These are phyloP conservation scores for Chrysodeixis includens DNA, from an alignment of 2,888 invertebrate genomes.

Conservation along the genomic window DNA sequence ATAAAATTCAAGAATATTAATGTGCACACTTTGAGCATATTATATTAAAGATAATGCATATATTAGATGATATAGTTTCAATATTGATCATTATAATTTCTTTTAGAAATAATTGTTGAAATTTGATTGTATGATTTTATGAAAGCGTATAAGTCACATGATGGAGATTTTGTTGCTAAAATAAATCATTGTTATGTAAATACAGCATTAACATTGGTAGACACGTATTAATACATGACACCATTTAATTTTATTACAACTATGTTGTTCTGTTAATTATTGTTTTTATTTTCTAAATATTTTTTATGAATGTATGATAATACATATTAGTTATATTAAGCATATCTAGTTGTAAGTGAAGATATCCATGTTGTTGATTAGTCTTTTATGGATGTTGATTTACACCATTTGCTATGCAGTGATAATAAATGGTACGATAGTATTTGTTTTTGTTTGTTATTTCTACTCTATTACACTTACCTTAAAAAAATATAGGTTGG, in stretches of 20 bases:
- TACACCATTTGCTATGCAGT: conserved; percentile 88
- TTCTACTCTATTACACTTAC: background rate
- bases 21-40: conserved; percentile 8
- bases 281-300: conserved; percentile 75
- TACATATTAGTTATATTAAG: conserved; percentile 77
- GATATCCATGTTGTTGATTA: conserved; percentile 89
- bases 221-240: conserved; percentile 80
- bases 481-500: background rate
- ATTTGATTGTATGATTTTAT: conserved; percentile 26
- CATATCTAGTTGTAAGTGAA: conserved; percentile 78
- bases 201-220: conserved; percentile 70
- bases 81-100: conserved; percentile 40
- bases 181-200: conserved; percentile 75
- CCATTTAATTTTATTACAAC: conserved; percentile 79
- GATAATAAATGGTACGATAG: conserved; percentile 87
- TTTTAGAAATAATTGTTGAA: conserved; percentile 39
- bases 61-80: conserved; percentile 36
- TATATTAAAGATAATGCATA: conserved; percentile 25
- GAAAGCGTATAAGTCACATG: conserved; percentile 22
- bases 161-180: conserved; percentile 73
- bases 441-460: conserved; percentile 58
- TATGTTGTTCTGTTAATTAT: conserved; percentile 75
- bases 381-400: conserved; percentile 88
- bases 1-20: conserved; percentile 28
- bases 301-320: conserved; percentile 77